These are phyloP conservation scores for Gallinago nigripennis DNA, from an alignment of 2,797 vertebrate species.

Conservation along the genomic window DNA sequence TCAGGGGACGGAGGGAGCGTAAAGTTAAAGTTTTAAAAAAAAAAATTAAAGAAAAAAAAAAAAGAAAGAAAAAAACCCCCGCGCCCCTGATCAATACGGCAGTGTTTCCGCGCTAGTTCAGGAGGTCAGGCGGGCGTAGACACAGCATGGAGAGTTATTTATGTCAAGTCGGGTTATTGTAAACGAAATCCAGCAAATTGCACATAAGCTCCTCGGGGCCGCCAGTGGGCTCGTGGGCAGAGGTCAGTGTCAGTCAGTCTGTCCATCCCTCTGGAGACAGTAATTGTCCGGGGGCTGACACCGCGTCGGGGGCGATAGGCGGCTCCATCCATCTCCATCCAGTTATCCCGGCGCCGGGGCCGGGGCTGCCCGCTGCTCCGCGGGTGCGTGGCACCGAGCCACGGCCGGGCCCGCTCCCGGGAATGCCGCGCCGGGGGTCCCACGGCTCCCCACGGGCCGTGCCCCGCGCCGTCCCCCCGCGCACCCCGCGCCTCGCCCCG, in stretches of 20 bases:
- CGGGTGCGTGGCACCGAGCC: neutral
- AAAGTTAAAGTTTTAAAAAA: neutral
- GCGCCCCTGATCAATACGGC: slow-evolving; percentile 55
- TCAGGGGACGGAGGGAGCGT: neutral
- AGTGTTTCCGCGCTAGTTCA: slow-evolving; percentile 66
- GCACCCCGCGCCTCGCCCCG: neutral
- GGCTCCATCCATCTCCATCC: slow-evolving; percentile 82
- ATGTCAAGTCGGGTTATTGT: slow-evolving; percentile 77
- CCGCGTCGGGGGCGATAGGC: slow-evolving; percentile 62
- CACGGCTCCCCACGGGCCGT: neutral
- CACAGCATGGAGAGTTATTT: slow-evolving; percentile 75
- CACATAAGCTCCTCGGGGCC: slow-evolving; percentile 66
- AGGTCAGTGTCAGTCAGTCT: slow-evolving; percentile 79
- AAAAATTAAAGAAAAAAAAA: no score
- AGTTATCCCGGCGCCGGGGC: slow-evolving; percentile 71
- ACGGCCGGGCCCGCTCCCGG: neutral
- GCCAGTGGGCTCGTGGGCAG: slow-evolving; percentile 66
- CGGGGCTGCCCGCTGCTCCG: slow-evolving; percentile 3
- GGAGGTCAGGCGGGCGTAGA: slow-evolving; percentile 75
- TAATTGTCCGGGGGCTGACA: slow-evolving; percentile 82
- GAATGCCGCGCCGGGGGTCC: neutral
- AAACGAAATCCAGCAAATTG: slow-evolving; percentile 72
- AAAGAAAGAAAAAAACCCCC: neutral
- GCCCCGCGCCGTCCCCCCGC: neutral
- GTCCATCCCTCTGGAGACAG: slow-evolving; percentile 78